Evolutionary conservation across 2,888 invertebrate genomes (phyloP).

Genomic region (Drosophila rubida): DNA sequence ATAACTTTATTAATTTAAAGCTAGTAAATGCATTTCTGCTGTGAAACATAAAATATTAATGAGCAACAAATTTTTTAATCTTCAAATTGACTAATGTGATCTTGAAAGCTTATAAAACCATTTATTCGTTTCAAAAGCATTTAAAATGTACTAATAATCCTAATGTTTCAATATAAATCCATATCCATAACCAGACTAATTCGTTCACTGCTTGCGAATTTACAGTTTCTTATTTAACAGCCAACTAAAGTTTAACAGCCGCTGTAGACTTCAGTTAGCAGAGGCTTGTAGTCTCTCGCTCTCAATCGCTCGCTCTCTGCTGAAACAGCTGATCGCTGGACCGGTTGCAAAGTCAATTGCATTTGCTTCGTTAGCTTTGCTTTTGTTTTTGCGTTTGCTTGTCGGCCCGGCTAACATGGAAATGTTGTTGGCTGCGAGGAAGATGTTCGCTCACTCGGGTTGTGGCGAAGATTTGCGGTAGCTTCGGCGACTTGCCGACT

Average conservation of each 20-base stretch:
- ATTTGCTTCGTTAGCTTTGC: slow-evolving; percentile 30
- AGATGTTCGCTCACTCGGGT: slow-evolving; percentile 58
- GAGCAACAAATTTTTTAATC: background rate
- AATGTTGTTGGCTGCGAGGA: slow-evolving; percentile 63
- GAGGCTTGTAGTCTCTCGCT: slow-evolving; percentile 7
- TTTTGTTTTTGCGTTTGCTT: slow-evolving; percentile 19
- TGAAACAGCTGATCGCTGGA: slow-evolving; percentile 60
- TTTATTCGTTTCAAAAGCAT: no score
- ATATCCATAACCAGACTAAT: background rate
- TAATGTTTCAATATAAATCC: background rate
- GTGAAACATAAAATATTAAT: background rate
- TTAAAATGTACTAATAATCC: no score
- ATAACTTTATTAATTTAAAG: background rate
- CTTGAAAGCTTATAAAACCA: background rate
- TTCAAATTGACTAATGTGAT: background rate
- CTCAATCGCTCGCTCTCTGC: slow-evolving; percentile 9
- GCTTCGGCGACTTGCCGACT: slow-evolving; percentile 51
- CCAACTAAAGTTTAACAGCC: slow-evolving; percentile 32
- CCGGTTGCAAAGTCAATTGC: slow-evolving; percentile 63
- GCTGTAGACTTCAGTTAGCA: background rate
- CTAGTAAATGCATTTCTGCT: background rate
- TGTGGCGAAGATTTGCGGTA: slow-evolving; percentile 59
- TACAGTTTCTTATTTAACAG: slow-evolving; percentile 33
- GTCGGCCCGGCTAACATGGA: slow-evolving; percentile 28
- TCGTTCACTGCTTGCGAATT: background rate